phyloP scores from a whole-genome alignment of 2,113 vertebrate species.

The Pachyramphus minor region DNA sequence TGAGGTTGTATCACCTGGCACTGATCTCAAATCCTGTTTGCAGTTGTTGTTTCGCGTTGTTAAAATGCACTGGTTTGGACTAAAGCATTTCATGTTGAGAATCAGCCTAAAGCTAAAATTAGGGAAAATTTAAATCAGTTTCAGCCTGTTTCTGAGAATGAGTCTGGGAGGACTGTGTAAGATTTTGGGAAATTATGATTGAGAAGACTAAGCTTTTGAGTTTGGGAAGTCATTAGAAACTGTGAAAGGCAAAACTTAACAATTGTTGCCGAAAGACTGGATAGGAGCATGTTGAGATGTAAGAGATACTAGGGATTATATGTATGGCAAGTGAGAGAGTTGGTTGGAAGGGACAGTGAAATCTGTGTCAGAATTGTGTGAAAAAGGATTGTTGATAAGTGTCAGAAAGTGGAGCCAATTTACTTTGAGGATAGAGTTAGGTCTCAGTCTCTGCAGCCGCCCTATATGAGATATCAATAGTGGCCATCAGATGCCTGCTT shows the following conservation, averaged over 20 bases:
- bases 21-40: neutral
- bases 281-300: neutral
- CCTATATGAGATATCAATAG: neutral
- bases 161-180: neutral
- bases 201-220: neutral
- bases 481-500: neutral
- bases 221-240: neutral
- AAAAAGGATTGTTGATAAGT: neutral
- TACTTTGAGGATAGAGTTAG: neutral
- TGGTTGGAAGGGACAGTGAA: neutral
- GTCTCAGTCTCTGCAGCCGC: neutral
- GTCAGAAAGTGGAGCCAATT: neutral
- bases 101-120: neutral
- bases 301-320: neutral
- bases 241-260: neutral
- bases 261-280: neutral
- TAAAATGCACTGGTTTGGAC: neutral
- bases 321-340: neutral
- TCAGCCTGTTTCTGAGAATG: neutral
- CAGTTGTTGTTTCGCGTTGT: neutral
- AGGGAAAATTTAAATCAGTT: neutral
- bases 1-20: neutral
- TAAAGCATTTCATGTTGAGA: neutral
- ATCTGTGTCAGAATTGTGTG: neutral
- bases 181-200: neutral